These are phyloP conservation scores for Stenopsyche tienmushanensis DNA, from an alignment of 1,140 invertebrate species.

Conservation along the genomic window DNA sequence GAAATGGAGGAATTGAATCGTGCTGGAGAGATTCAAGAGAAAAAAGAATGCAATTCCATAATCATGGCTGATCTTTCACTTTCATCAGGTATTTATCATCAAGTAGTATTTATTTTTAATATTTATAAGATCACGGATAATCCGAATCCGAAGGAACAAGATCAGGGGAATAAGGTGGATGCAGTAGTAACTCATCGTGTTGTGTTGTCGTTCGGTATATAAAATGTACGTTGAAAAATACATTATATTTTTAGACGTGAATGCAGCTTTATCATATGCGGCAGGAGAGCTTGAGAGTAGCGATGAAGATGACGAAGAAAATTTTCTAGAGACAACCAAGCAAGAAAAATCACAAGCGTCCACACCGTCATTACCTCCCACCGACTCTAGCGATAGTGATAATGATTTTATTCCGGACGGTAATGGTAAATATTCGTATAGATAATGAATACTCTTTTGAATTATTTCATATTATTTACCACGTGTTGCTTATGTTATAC, in stretches of 20 bases:
- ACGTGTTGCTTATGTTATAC: too few species aligned
- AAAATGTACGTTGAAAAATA: too few species aligned
- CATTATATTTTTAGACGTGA: too few species aligned
- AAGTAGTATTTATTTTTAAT: too few species aligned
- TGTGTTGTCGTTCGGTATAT: too few species aligned
- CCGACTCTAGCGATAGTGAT: background rate
- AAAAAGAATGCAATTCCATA: constrained; percentile 1
- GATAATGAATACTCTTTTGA: too few species aligned
- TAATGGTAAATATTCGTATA: too few species aligned
- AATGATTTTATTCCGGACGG: background rate
- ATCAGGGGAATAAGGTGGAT: too few species aligned
- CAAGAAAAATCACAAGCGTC: background rate
- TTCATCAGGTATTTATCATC: constrained; percentile 3
- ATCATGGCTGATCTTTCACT: constrained; percentile 22
- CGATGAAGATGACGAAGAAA: background rate
- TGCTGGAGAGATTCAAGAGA: constrained; percentile 28
- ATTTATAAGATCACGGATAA: too few species aligned
- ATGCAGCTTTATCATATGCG: background rate
- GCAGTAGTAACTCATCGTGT: too few species aligned
- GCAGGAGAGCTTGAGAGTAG: background rate
- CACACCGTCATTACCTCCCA: background rate
- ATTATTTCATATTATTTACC: too few species aligned
- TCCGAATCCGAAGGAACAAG: too few species aligned
- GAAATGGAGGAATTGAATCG: constrained; percentile 36
- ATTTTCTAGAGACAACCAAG: background rate